phyloP scores from a whole-genome alignment of 2,888 invertebrate species.

The Sepioteuthis lessoniana region DNA sequence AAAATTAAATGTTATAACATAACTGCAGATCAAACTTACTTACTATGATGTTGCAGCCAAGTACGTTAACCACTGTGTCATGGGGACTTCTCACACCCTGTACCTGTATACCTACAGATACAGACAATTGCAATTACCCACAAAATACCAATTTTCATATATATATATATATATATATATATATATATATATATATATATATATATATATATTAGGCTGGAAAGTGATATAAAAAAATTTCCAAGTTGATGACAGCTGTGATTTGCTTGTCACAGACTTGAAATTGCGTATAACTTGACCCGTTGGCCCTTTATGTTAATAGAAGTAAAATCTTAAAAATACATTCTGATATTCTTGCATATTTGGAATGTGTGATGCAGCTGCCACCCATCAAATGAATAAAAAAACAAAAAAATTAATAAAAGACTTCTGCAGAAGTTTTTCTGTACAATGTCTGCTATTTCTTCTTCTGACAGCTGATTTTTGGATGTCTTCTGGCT shows the following conservation, averaged over 20 bases:
- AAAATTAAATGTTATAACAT: too few relatives aligned
- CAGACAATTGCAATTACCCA: background rate
- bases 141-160: background rate
- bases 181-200: background rate
- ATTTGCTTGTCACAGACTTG: background rate
- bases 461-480: background rate
- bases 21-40: too few relatives aligned
- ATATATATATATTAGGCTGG: background rate
- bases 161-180: background rate
- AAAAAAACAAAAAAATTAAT: background rate
- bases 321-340: background rate
- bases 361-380: background rate
- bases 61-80: too few relatives aligned
- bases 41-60: too few relatives aligned
- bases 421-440: background rate
- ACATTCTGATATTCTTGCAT: background rate
- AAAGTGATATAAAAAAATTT: background rate
- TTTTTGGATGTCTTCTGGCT: background rate
- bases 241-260: background rate
- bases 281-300: background rate
- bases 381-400: background rate
- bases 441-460: background rate
- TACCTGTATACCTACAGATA: background rate
- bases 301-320: background rate
- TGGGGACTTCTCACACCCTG: too few relatives aligned